These are phyloP conservation scores for Metacarcinus magister DNA, from an alignment of 2,888 invertebrate species.

Conservation along the genomic window DNA sequence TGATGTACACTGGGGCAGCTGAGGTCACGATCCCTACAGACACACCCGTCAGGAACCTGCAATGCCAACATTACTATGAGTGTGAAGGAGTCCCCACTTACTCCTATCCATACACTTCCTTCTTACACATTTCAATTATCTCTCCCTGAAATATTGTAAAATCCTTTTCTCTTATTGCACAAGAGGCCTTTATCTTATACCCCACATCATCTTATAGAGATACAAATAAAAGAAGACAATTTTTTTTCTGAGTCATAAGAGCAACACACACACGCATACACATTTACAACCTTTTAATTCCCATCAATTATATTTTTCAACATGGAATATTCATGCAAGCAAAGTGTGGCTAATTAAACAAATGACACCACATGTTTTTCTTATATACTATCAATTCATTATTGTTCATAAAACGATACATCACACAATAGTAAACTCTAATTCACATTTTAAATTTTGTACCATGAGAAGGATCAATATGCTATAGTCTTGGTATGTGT, in stretches of 20 bases:
- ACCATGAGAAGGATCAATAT: background rate
- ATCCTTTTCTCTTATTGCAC: too few species aligned
- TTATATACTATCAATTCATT: too few species aligned
- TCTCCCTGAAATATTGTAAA: too few species aligned
- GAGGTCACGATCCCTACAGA: slow-evolving; percentile 75
- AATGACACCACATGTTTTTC: too few species aligned
- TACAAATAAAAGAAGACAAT: too few species aligned
- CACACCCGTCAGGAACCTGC: slow-evolving; percentile 73
- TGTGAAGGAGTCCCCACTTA: background rate
- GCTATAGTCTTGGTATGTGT: background rate
- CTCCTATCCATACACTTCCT: background rate
- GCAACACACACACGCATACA: background rate
- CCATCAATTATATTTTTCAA: background rate
- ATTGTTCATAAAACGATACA: too few species aligned
- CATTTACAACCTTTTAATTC: background rate
- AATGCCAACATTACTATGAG: background rate
- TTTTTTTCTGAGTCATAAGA: background rate
- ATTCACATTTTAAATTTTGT: background rate
- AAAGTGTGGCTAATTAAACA: too few species aligned
- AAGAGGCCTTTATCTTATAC: too few species aligned
- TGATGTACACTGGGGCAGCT: slow-evolving; percentile 76
- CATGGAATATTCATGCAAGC: too few species aligned
- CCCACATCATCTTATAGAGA: too few species aligned
- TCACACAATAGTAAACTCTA: background rate
- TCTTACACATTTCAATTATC: too few species aligned